Base-by-base conservation (phyloP, 1,140 invertebrate genomes). In the Zeugodacus cucurbitae region DNA sequence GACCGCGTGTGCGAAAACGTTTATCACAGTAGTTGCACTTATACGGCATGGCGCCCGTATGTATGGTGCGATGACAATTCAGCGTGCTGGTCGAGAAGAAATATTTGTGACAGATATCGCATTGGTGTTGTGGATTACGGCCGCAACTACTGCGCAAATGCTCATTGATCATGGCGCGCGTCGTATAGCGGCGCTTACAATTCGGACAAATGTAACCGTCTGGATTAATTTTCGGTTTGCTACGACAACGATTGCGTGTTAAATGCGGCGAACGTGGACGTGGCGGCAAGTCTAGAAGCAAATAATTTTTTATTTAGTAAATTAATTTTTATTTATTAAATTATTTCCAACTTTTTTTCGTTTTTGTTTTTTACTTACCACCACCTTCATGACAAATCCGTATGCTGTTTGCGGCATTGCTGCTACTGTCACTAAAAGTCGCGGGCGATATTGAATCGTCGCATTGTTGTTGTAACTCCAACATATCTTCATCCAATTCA, bases 21-120 rank as follows among this genome's bases (percentile, higher is more conserved):
- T 93, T 93, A 4, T 93, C 92, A 70, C 92, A 93, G 87, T 89
- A 93, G 64, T 89, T 89, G 64, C 92, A 93, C 67, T 92, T 91
- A 32, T 93, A 88, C 8, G 92, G 92, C 89, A 93, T 32, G 37
- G 90, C 92, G 0, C 92, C 92, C 3, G 92, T 93, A 85, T 93
- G 92, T 37, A 93, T 93, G 48, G 91, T 88, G 70, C 90, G 91
- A 54, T 93, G 92, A 29, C 90, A 91, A 57, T 91, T 90, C 4
- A 93, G 37, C 1, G 90, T 91, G 59, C 91, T 91, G 0, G 78
- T 44, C 17, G 92, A 91, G 11, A 90, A 92, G 70, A 91, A 93
- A 44, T 87, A 88, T 58, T 93, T 93, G 0, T 87, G 88, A 87
- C 92, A 93, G 20, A 70, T 17, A 26, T 86, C n/a, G 62, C 89